Percentiles rank a stretch among this genome's conserved stretches.
Evolutionary conservation across 2,797 vertebrate species (phyloP).

Genomic region (Clarias pachynema): DNA sequence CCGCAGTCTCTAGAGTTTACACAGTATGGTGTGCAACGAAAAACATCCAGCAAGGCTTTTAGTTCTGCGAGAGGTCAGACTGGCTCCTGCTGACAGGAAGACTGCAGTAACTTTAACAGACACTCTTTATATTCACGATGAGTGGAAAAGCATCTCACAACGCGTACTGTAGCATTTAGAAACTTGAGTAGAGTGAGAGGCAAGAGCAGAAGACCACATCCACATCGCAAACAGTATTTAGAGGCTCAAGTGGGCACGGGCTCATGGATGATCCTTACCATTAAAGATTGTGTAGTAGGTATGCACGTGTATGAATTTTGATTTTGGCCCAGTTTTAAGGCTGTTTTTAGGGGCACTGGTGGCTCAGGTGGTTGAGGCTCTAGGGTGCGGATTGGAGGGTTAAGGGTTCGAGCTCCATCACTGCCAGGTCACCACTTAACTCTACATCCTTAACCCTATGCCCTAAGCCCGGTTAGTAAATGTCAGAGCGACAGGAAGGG

Average conservation of each 20-base stretch:
- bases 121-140: background rate
- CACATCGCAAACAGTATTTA: background rate
- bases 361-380: no score
- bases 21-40: background rate
- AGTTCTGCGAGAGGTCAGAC: background rate
- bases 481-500: no score
- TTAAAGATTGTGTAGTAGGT: background rate
- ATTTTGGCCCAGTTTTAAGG: background rate
- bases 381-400: no score
- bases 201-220: background rate
- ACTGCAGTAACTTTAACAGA: background rate
- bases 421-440: no score
- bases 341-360: background rate
- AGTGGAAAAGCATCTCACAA: background rate
- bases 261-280: background rate
- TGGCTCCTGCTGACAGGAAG: background rate
- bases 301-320: background rate
- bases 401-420: no score
- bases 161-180: background rate
- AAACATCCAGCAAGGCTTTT: background rate
- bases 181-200: no score
- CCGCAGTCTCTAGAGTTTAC: background rate
- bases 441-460: no score
- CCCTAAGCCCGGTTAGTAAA: no score
- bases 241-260: background rate